These are phyloP conservation scores for Tinea trinotella DNA, from an alignment of 2,888 invertebrate species.

Conservation along the genomic window DNA sequence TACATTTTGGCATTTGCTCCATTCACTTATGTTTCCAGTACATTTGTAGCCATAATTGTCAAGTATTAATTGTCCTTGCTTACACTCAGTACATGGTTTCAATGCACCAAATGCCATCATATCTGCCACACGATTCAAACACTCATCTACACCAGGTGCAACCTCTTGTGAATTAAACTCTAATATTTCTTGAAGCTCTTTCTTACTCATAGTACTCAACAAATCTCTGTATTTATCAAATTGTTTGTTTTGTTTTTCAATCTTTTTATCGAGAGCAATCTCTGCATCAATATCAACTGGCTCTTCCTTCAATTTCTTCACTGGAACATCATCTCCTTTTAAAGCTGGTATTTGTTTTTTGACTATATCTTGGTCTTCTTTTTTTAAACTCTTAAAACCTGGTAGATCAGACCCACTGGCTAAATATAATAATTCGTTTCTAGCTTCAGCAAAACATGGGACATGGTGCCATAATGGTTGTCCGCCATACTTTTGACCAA, in stretches of 20 bases:
- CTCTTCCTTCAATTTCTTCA: conserved; percentile 81
- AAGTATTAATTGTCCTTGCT: conserved; percentile 78
- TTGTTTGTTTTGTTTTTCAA: conserved; percentile 80
- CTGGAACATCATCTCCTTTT: conserved; percentile 68
- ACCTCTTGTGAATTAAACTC: conserved; percentile 80
- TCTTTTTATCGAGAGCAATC: conserved; percentile 67
- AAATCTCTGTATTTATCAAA: conserved; percentile 46
- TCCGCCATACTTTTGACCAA: conserved; percentile 86
- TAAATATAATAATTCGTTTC: conserved; percentile 81
- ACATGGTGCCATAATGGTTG: conserved; percentile 92
- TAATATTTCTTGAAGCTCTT: conserved; percentile 76
- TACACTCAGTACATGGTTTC: conserved; percentile 84
- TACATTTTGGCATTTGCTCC: conserved; percentile 87
- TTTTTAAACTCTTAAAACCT: conserved; percentile 79
- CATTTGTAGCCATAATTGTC: conserved; percentile 87
- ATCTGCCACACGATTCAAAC: conserved; percentile 85
- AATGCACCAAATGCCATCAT: conserved; percentile 91
- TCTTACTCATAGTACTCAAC: conserved; percentile 68
- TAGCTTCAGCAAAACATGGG: conserved; percentile 85
- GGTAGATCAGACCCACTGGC: conserved; percentile 80
- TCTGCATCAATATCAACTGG: conserved; percentile 69
- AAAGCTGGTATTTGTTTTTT: conserved; percentile 74
- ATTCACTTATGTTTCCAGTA: conserved; percentile 86
- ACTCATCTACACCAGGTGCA: conserved; percentile 77
- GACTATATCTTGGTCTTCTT: conserved; percentile 79